Evolutionary conservation across 2,888 invertebrate species (phyloP).

Genomic region (Sisyra nigra): DNA sequence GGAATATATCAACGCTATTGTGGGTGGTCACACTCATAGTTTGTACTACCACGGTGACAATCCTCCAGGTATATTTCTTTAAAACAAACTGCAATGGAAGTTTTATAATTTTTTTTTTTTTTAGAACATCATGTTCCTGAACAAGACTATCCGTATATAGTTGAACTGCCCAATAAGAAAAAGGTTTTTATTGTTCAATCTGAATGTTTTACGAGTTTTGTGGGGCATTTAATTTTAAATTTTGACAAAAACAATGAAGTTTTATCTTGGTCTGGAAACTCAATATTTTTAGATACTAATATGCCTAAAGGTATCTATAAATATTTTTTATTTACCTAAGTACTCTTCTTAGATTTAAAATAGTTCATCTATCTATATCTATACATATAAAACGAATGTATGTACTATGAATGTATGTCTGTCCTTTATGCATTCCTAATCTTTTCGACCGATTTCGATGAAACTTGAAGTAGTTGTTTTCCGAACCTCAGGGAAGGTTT

Average conservation of each 20-base stretch:
- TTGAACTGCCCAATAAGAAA: slow-evolving; percentile 36
- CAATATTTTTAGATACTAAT: slow-evolving; percentile 44
- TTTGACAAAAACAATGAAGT: slow-evolving; percentile 54
- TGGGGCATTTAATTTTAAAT: slow-evolving; percentile 57
- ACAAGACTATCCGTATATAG: slow-evolving; percentile 58
- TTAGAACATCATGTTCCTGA: slow-evolving; percentile 34
- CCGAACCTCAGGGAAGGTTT: no score
- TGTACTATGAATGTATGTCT: no score
- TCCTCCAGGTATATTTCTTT: not conserved
- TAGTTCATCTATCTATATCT: no score
- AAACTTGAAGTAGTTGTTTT: no score
- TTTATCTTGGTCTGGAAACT: slow-evolving; percentile 49
- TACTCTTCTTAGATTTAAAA: no score
- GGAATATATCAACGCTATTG: slow-evolving; percentile 57
- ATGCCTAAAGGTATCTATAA: slow-evolving; percentile 52
- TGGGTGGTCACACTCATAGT: slow-evolving; percentile 75
- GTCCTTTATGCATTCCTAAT: no score
- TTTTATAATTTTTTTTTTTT: not conserved
- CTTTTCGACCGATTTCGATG: no score
- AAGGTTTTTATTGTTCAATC: slow-evolving; percentile 55
- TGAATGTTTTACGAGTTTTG: slow-evolving; percentile 53
- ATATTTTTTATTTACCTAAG: no score
- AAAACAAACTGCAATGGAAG: not conserved
- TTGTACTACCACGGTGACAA: slow-evolving; percentile 49
- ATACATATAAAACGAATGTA: no score